A percentile compares a stretch with the other conserved stretches of the same genome.
Evolutionary conservation across 2,113 vertebrate species (phyloP).

Genomic region (Campylorhamphus procurvoides): DNA sequence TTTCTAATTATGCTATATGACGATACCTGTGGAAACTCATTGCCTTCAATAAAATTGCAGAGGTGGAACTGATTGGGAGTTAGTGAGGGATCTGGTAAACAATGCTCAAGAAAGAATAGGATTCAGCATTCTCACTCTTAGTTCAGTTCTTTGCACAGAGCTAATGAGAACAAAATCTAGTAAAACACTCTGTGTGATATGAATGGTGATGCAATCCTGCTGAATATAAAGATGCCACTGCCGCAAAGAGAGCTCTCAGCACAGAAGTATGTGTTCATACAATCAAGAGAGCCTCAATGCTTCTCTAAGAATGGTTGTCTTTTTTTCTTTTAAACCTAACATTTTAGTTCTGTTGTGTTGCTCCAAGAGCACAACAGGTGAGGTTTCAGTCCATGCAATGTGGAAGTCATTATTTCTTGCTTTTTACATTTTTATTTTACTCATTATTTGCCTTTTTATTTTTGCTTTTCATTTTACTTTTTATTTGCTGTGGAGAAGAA

Average conservation of each 20-base stretch:
- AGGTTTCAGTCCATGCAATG: neutral
- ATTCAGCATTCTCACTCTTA: neutral
- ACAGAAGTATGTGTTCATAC: neutral
- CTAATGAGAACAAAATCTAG: constrained; percentile 38
- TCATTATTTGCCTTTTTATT: neutral
- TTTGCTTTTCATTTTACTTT: neutral
- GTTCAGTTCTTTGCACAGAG: neutral
- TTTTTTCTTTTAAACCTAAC: neutral
- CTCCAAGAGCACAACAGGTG: neutral
- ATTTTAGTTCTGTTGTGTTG: neutral
- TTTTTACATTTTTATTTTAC: neutral
- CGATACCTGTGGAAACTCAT: constrained; percentile 53
- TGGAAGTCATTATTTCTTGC: neutral
- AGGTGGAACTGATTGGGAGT: constrained; percentile 58
- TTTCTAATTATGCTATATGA: constrained; percentile 50
- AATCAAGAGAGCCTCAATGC: neutral
- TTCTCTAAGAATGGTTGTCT: neutral
- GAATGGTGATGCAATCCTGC: neutral
- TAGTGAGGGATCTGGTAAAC: constrained; percentile 51
- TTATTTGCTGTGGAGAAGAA: neutral
- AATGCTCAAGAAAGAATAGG: constrained; percentile 39
- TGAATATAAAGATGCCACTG: neutral
- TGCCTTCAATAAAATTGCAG: constrained; percentile 54
- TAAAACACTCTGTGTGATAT: neutral
- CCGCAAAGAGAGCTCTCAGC: neutral